A percentile compares a stretch with the other conserved stretches of the same genome.
phyloP scores from a whole-genome alignment of 1,140 invertebrate species.

The Anthonomus grandis region DNA sequence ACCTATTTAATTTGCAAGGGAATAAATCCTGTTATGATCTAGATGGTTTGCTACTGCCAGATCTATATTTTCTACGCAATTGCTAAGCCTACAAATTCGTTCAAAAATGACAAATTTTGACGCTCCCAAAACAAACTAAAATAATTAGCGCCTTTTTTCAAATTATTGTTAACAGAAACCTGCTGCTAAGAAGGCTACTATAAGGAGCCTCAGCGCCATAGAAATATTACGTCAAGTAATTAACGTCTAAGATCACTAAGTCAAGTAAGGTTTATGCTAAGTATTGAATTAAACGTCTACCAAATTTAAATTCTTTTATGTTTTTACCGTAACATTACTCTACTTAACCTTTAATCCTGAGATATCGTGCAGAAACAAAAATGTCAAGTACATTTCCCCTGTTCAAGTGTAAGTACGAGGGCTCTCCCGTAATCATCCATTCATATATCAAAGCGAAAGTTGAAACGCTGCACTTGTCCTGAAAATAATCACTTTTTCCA shows the following conservation, averaged over 20 bases:
- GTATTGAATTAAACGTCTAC: neutral
- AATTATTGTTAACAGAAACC: too few species aligned
- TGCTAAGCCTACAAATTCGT: too few species aligned
- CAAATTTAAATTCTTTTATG: neutral
- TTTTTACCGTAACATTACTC: neutral
- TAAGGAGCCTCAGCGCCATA: too few species aligned
- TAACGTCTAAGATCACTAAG: constrained; percentile 13
- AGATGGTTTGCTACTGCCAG: too few species aligned
- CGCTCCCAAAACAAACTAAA: too few species aligned
- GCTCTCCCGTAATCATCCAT: constrained; percentile 66
- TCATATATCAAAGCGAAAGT: constrained; percentile 68
- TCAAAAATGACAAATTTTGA: too few species aligned
- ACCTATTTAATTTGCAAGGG: too few species aligned
- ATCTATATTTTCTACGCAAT: too few species aligned
- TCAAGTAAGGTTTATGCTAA: constrained; percentile 2
- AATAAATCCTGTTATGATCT: too few species aligned
- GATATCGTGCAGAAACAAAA: constrained; percentile 62
- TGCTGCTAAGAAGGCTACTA: too few species aligned
- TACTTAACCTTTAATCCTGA: constrained; percentile 60
- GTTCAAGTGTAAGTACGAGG: constrained; percentile 57
- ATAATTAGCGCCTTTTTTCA: too few species aligned
- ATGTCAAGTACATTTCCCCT: constrained; percentile 66
- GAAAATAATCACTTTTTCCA: constrained; percentile 15
- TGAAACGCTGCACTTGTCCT: constrained; percentile 42
- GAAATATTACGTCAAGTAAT: too few species aligned